Percentiles rank a stretch among this genome's conserved stretches.
Evolutionary conservation across 2,888 invertebrate species (phyloP).

Genomic region (Caenorhabditis panamensis): DNA sequence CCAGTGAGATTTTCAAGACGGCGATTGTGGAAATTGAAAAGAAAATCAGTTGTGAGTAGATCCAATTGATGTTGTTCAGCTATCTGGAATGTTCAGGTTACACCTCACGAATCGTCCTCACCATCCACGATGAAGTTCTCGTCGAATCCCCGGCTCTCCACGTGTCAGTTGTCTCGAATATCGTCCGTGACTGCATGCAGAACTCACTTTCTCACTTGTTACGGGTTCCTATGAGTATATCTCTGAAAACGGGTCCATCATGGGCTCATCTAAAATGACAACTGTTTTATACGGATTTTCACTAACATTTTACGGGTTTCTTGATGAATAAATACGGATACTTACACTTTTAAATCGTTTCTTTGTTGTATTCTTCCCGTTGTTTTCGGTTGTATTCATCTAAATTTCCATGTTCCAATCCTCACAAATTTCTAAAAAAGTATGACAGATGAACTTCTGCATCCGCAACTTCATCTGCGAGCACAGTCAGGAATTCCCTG

Average conservation of each 20-base stretch:
- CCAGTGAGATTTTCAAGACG: conserved; percentile 94
- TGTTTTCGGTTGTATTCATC: too few species aligned
- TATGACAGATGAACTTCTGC: conserved; percentile 55
- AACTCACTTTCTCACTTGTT: conserved; percentile 50
- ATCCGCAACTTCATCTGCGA: conserved; percentile 63
- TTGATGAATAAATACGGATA: background rate
- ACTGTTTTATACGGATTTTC: background rate
- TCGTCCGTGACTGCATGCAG: conserved; percentile 63
- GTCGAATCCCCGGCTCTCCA: conserved; percentile 88
- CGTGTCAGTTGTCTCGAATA: conserved; percentile 73
- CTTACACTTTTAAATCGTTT: too few species aligned
- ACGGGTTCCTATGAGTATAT: conserved; percentile 66
- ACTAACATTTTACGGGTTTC: conserved; percentile 14
- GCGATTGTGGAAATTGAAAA: conserved; percentile 90
- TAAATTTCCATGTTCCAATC: background rate
- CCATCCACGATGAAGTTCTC: conserved; percentile 96
- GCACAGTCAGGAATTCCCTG: conserved; percentile 52
- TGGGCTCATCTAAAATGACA: conserved; percentile 64
- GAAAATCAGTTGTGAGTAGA: conserved; percentile 82
- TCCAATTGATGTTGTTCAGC: too few species aligned
- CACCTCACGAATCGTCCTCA: conserved; percentile 86
- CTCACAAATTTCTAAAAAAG: background rate
- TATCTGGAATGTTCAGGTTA: too few species aligned
- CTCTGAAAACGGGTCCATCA: conserved; percentile 55
- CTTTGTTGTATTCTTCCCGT: too few species aligned